These are phyloP conservation scores for Cossypha polioptera DNA, from an alignment of 2,797 vertebrate genomes.

Conservation along the genomic window DNA sequence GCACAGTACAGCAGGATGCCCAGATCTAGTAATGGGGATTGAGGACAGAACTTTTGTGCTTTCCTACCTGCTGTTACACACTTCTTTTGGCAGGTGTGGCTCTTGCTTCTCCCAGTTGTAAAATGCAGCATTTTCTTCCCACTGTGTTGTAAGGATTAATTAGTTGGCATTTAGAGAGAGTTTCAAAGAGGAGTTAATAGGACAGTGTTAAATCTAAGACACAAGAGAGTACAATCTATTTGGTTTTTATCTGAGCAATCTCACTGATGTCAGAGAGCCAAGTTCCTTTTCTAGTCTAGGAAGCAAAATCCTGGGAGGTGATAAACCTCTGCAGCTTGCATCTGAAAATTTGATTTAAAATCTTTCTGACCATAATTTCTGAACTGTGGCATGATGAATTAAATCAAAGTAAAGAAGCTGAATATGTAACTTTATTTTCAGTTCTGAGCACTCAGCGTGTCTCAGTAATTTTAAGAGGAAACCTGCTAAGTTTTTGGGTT, in stretches of 20 bases:
- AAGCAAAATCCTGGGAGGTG: background rate
- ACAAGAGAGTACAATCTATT: background rate
- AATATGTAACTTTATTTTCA: conserved; percentile 16
- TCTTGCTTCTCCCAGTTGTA: background rate
- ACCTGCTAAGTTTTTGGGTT: background rate
- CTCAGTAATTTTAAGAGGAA: background rate
- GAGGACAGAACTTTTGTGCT: background rate
- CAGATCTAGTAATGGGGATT: background rate
- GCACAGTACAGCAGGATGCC: background rate
- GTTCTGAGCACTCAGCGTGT: background rate
- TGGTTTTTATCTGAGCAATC: background rate
- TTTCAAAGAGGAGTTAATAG: conserved; percentile 11
- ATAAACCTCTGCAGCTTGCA: conserved; percentile 6
- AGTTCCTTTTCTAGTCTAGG: conserved; percentile 22
- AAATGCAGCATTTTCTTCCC: background rate
- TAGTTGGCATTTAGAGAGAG: background rate
- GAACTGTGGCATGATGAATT: background rate
- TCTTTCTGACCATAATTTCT: conserved; percentile 14
- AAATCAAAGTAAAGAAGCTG: conserved; percentile 1
- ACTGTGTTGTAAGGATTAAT: background rate
- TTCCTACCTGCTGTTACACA: background rate
- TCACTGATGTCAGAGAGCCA: background rate
- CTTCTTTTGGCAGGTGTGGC: background rate
- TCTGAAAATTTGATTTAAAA: conserved; percentile 28
- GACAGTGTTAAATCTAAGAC: background rate